Percentiles rank a stretch among this genome's conserved stretches.
Evolutionary conservation across 2,797 vertebrate genomes (phyloP).

Genomic region (Pseudomugil tenellus): DNA sequence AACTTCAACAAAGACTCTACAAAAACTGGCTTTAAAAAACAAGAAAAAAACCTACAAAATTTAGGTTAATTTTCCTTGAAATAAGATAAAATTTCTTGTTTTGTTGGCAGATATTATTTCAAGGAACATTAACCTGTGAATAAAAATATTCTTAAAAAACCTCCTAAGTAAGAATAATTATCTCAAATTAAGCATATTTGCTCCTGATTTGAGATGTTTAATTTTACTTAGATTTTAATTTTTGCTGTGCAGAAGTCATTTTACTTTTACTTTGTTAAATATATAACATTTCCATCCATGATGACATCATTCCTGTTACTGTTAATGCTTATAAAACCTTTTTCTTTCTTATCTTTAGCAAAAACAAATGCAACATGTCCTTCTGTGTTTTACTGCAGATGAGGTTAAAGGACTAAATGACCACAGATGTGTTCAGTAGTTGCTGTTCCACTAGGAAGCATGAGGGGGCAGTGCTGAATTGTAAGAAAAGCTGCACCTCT

Average conservation of each 20-base stretch:
- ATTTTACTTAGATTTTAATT: too few relatives aligned
- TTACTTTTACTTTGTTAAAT: constrained; percentile 1
- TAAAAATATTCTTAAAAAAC: too few relatives aligned
- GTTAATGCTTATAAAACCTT: neutral
- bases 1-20: neutral
- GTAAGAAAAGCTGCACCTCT: constrained; percentile 12
- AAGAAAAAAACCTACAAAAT: too few relatives aligned
- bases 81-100: too few relatives aligned
- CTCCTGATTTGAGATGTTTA: too few relatives aligned
- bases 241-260: neutral
- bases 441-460: constrained; percentile 39
- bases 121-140: too few relatives aligned
- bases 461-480: constrained; percentile 72
- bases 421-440: neutral
- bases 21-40: too few relatives aligned
- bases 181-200: too few relatives aligned
- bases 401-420: neutral
- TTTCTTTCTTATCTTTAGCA: neutral
- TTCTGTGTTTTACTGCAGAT: neutral
- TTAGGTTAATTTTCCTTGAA: too few relatives aligned
- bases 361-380: neutral
- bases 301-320: neutral
- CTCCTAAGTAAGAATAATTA: too few relatives aligned
- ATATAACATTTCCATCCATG: neutral
- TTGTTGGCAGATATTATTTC: too few relatives aligned